Evolutionary conservation across 2,113 vertebrate species (phyloP).

Genomic region (Podilymbus podiceps): DNA sequence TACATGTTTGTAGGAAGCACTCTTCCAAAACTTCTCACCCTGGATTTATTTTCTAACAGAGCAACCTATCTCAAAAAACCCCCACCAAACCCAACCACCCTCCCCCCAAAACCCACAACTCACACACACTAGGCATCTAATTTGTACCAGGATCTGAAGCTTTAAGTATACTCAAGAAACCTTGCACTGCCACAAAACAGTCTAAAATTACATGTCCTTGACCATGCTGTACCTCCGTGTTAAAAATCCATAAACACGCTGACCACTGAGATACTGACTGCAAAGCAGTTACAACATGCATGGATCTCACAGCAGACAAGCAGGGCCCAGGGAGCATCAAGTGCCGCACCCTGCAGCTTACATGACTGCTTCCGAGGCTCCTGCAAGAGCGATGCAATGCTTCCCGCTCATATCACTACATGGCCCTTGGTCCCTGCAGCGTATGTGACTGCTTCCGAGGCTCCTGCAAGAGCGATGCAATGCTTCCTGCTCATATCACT

Average conservation of each 20-base stretch:
- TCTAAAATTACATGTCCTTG: background rate
- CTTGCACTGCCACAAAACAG: background rate
- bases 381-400: rapidly evolving
- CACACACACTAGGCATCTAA: background rate
- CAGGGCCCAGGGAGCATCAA: background rate
- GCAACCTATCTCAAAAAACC: background rate
- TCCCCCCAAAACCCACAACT: no score
- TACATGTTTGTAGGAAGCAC: background rate
- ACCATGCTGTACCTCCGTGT: rapidly evolving
- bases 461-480: background rate
- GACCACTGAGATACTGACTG: no score
- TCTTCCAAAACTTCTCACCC: background rate
- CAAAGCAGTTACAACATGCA: background rate
- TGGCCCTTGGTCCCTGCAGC: background rate
- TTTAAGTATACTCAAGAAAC: background rate
- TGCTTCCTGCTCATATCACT: rapidly evolving
- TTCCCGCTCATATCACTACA: background rate
- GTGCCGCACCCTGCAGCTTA: rapidly evolving
- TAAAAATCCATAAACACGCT: background rate
- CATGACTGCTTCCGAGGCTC: background rate
- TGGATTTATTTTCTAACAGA: background rate
- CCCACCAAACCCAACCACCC: no score
- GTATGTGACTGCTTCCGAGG: background rate
- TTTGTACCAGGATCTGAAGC: background rate
- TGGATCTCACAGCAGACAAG: background rate